Evolutionary conservation across 1,140 invertebrate genomes (phyloP).

Genomic region (Mesaphorura yosii): DNA sequence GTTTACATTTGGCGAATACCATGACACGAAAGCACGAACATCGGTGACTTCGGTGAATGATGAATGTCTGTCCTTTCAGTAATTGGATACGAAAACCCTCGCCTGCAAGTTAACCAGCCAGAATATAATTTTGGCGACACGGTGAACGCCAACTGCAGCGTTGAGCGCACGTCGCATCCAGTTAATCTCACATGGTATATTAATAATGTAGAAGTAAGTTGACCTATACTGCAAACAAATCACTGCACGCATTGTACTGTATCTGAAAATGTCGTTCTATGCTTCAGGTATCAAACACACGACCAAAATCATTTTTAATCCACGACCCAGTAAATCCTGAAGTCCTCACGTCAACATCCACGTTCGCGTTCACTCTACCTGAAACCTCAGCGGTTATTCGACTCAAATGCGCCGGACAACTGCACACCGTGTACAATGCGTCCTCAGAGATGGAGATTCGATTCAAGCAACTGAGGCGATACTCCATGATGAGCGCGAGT

Average conservation of each 20-base stretch:
- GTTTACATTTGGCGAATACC: no score
- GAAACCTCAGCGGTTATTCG: conserved; percentile 1
- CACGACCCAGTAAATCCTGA: neutral
- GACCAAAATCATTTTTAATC: neutral
- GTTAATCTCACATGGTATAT: conserved; percentile 31
- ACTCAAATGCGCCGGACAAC: conserved; percentile 13
- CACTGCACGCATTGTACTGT: no score
- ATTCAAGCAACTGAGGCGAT: neutral
- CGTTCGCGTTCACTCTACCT: conserved; percentile 7
- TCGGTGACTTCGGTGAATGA: no score
- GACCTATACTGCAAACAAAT: neutral
- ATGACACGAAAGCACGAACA: no score
- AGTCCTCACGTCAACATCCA: conserved; percentile 6
- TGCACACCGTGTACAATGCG: conserved; percentile 10
- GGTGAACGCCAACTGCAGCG: conserved; percentile 24
- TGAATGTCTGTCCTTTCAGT: no score
- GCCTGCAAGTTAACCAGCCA: conserved; percentile 19
- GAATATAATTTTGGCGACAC: conserved; percentile 28
- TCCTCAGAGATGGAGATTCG: conserved; percentile 40
- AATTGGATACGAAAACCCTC: conserved; percentile 23
- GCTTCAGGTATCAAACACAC: neutral
- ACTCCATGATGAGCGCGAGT: conserved; percentile 10
- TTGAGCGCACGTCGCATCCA: conserved; percentile 24
- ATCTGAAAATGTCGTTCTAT: neutral
- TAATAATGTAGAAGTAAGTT: conserved; percentile 24